Evolutionary conservation across 2,888 invertebrate species (phyloP).

Genomic region (Sussaba pulchella): DNA sequence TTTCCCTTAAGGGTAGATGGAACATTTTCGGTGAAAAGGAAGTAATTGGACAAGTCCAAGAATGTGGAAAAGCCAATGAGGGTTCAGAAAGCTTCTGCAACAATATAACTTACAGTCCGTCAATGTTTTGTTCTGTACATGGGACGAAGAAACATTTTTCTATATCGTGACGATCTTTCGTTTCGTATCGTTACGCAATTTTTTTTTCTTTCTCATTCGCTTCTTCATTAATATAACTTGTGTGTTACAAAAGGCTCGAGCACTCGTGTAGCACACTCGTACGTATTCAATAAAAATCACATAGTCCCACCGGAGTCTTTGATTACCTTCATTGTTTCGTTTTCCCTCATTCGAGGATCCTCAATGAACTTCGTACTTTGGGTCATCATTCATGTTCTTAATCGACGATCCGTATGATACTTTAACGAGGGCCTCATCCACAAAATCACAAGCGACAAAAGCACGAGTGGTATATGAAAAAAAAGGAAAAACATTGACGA

Average conservation of each 20-base stretch:
- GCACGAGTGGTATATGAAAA: slow-evolving; percentile 36
- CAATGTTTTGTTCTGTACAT: not conserved
- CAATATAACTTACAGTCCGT: too few species aligned
- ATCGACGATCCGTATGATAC: slow-evolving; percentile 58
- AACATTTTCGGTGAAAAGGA: too few species aligned
- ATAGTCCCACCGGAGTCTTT: slow-evolving; percentile 38
- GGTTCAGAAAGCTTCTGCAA: too few species aligned
- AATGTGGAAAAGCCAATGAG: too few species aligned
- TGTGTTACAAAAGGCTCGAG: slow-evolving; percentile 45
- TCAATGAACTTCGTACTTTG: slow-evolving; percentile 45
- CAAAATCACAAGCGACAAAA: slow-evolving; percentile 44
- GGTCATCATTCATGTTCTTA: slow-evolving; percentile 57
- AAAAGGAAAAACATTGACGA: slow-evolving; percentile 33
- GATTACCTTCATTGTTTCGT: slow-evolving; percentile 62
- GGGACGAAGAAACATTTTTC: not conserved
- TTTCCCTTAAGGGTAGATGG: too few species aligned
- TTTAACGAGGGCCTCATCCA: slow-evolving; percentile 29
- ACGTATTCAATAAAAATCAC: slow-evolving; percentile 39
- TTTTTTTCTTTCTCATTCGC: slow-evolving; percentile 15
- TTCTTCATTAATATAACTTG: slow-evolving; percentile 52
- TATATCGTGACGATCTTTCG: slow-evolving; percentile 4
- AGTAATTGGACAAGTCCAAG: too few species aligned
- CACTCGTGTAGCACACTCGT: slow-evolving; percentile 28
- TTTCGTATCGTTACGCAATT: not conserved
- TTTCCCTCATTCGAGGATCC: slow-evolving; percentile 48